phyloP scores from a whole-genome alignment of 2,888 invertebrate genomes.

The Cheilosia vulpina region DNA sequence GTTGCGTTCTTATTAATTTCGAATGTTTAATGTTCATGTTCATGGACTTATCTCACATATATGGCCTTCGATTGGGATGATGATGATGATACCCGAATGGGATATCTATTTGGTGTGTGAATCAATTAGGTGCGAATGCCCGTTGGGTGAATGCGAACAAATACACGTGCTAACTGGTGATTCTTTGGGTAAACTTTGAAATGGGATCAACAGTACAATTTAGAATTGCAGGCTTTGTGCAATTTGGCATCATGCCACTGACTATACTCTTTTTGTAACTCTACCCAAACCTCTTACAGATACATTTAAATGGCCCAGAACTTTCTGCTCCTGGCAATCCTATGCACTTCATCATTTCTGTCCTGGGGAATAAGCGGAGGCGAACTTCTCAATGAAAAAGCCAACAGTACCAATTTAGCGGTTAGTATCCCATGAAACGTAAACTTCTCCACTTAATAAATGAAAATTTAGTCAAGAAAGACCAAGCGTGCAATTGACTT shows the following conservation, averaged over 20 bases:
- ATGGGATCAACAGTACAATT: too few relatives aligned
- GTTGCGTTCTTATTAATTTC: constrained; percentile 64
- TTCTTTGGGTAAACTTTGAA: too few relatives aligned
- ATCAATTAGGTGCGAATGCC: constrained; percentile 27
- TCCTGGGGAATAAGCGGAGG: constrained; percentile 38
- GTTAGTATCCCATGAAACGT: constrained; percentile 10
- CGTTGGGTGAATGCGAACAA: background rate
- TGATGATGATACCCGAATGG: constrained; percentile 3
- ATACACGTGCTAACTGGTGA: too few relatives aligned
- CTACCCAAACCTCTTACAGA: constrained; percentile 26
- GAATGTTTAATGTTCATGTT: constrained; percentile 54
- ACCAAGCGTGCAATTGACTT: constrained; percentile 50
- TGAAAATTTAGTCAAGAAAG: constrained; percentile 45
- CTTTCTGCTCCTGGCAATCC: constrained; percentile 38
- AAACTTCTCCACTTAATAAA: background rate
- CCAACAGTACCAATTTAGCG: constrained; percentile 26
- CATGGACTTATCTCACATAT: constrained; percentile 10
- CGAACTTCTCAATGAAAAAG: constrained; percentile 20
- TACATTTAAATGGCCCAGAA: constrained; percentile 55
- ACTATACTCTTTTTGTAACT: too few relatives aligned
- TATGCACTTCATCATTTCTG: constrained; percentile 50
- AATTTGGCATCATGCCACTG: too few relatives aligned
- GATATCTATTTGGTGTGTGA: constrained; percentile 29
- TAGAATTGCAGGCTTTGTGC: too few relatives aligned
- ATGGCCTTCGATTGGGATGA: background rate